Percentiles rank a stretch among this genome's conserved stretches.
phyloP scores from a whole-genome alignment of 2,113 vertebrate species.

The Coptodon rendalli region DNA sequence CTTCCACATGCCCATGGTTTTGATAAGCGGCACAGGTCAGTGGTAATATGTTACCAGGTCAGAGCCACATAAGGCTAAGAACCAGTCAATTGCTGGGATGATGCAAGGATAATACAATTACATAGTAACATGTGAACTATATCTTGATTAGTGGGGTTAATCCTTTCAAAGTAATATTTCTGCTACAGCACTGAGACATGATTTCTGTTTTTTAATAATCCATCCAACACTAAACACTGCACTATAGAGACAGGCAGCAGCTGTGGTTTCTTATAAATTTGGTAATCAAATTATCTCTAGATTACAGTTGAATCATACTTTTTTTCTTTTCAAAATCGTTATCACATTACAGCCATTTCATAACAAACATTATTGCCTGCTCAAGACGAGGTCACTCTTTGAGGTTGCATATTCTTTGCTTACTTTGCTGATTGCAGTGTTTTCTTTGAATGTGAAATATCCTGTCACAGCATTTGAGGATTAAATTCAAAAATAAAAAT shows the following conservation, averaged over 20 bases:
- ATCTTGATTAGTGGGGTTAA: not conserved
- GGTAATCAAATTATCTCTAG: not conserved
- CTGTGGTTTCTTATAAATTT: constrained; percentile 1
- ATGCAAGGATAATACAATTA: constrained; percentile 11
- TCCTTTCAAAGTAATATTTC: not conserved
- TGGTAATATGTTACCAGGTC: constrained; percentile 34
- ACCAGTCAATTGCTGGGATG: constrained; percentile 12
- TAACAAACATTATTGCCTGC: not conserved
- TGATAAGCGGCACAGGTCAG: constrained; percentile 43
- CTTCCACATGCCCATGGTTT: constrained; percentile 43
- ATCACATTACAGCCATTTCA: not conserved
- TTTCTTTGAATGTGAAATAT: not conserved
- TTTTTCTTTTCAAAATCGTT: not conserved
- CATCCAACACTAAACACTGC: not conserved
- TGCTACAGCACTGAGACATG: not conserved
- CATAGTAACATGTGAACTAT: not conserved
- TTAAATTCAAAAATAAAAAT: not conserved
- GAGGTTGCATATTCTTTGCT: not conserved
- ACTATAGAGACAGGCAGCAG: not conserved
- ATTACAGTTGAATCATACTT: constrained; percentile 10
- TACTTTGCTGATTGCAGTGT: not conserved
- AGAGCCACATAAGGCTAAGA: constrained; percentile 27
- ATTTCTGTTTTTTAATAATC: constrained; percentile 18
- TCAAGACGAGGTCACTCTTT: not conserved
- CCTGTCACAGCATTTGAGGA: not conserved